These are phyloP conservation scores for Notospermus geniculatus DNA, from an alignment of 1,140 invertebrate genomes.

Conservation along the genomic window DNA sequence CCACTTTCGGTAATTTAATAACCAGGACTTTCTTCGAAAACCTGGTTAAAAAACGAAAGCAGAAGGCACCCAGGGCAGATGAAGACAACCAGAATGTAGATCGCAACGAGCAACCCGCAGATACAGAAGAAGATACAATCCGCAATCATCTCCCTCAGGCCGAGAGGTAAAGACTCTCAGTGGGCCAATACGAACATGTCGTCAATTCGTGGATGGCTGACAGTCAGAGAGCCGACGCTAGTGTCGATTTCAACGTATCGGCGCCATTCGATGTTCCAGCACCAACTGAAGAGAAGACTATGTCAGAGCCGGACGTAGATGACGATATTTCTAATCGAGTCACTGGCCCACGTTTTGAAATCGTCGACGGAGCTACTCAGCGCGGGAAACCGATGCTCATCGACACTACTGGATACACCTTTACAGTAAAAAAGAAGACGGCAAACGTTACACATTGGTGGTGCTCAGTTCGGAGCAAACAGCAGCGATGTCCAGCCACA, in stretches of 20 bases:
- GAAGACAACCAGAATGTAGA: no score
- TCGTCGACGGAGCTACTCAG: not conserved
- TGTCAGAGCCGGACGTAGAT: not conserved
- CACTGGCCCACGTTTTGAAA: not conserved
- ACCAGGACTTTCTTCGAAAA: no score
- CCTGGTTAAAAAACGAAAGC: no score
- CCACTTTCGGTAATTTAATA: no score
- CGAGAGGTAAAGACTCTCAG: not conserved
- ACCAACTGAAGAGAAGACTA: not conserved
- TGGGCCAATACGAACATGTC: no score
- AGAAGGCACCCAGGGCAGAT: no score
- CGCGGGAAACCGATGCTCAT: not conserved
- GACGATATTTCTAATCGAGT: not conserved
- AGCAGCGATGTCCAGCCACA: not conserved
- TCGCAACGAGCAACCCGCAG: no score
- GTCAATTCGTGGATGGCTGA: no score
- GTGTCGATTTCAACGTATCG: not conserved
- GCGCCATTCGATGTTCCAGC: not conserved
- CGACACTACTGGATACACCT: not conserved
- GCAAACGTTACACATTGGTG: not conserved
- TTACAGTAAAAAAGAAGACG: not conserved
- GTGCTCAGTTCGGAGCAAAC: not conserved
- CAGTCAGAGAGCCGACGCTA: not conserved
- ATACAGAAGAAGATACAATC: no score
- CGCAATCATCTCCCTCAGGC: not conserved